Conservation (phyloP, 1,140 invertebrate genomes). For the Oncopeltus fasciatus region DNA sequence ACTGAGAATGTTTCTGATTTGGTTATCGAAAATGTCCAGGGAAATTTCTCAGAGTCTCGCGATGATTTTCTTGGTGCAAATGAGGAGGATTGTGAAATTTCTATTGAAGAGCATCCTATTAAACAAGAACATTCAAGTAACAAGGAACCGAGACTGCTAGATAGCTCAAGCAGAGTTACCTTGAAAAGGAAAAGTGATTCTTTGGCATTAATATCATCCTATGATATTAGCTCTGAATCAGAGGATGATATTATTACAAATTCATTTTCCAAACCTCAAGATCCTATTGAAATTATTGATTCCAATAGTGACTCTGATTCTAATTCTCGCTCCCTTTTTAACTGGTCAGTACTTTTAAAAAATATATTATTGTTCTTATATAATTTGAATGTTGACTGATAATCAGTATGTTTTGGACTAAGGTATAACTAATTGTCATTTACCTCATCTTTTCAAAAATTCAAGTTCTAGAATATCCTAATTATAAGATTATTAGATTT, state of each 20-base stretch:
- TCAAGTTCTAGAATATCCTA: too few relatives aligned
- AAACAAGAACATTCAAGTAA: not conserved
- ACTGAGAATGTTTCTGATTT: too few relatives aligned
- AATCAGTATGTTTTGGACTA: too few relatives aligned
- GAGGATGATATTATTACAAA: not conserved
- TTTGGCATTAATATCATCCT: not conserved
- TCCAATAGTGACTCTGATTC: not conserved
- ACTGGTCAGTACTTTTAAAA: not conserved
- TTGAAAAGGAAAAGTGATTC: not conserved
- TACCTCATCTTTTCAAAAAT: too few relatives aligned
- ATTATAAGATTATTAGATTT: too few relatives aligned
- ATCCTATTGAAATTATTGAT: not conserved
- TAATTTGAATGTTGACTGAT: too few relatives aligned
- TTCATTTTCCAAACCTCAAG: not conserved
- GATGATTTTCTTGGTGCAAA: too few relatives aligned
- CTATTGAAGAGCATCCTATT: not conserved
- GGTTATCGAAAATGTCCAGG: too few relatives aligned
- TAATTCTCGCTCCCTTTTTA: not conserved
- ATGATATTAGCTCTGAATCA: not conserved
- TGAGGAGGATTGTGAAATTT: too few relatives aligned
- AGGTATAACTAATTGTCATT: too few relatives aligned
- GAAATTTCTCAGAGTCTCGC: too few relatives aligned
- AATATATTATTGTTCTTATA: too few relatives aligned
- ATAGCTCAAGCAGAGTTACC: not conserved
- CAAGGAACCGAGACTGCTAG: not conserved